Conservation (phyloP, 2,888 invertebrate genomes). For the Cosmia trapezina region DNA sequence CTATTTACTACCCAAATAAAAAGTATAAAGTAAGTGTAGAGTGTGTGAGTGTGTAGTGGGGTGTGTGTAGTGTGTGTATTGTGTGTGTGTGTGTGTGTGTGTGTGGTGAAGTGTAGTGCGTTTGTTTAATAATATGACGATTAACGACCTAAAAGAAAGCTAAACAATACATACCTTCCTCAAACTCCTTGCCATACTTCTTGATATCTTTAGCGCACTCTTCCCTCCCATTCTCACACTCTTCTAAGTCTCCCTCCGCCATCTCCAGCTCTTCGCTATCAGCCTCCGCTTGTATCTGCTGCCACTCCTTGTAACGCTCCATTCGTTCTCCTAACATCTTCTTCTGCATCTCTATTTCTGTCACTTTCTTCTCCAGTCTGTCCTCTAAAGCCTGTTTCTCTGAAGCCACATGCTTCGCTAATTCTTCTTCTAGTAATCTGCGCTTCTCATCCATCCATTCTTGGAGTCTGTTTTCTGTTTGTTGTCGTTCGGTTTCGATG, state of each 20-base stretch:
- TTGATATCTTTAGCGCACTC: conserved; percentile 72
- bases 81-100: too few species aligned
- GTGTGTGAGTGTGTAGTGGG: too few species aligned
- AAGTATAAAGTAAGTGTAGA: too few species aligned
- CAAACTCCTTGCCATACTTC: conserved; percentile 79
- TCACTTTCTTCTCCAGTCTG: conserved; percentile 70
- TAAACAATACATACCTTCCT: conserved; percentile 76
- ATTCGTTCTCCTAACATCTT: conserved; percentile 69
- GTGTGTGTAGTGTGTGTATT: too few species aligned
- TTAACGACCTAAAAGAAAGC: too few species aligned
- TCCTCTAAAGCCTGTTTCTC: conserved; percentile 70
- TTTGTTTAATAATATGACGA: too few species aligned
- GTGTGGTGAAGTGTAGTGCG: too few species aligned
- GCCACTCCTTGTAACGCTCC: conserved; percentile 67
- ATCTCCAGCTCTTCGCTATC: conserved; percentile 74
- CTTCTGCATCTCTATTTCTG: conserved; percentile 72
- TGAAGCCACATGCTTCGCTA: conserved; percentile 73
- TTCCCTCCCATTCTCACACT: conserved; percentile 71
- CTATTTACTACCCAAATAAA: too few species aligned
- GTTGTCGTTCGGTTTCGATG: conserved; percentile 72
- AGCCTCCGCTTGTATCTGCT: conserved; percentile 66
- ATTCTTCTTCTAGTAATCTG: conserved; percentile 76
- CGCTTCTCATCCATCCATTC: conserved; percentile 75
- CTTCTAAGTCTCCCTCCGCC: conserved; percentile 73
- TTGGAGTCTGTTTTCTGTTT: conserved; percentile 69